Evolutionary conservation across 2,797 vertebrate species (phyloP).

Genomic region (Avahi laniger): DNA sequence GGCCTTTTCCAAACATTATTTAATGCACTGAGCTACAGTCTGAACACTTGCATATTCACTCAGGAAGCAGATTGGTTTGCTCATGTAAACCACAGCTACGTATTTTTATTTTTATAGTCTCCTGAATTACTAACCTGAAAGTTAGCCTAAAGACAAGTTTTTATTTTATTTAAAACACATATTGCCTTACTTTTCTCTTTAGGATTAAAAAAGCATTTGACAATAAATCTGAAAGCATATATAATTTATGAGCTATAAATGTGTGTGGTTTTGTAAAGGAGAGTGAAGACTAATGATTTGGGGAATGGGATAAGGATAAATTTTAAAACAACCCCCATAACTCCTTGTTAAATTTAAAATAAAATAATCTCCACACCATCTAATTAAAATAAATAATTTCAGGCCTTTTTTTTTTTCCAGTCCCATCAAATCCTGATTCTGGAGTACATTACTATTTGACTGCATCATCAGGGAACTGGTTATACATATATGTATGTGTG

Average conservation of each 20-base stretch:
- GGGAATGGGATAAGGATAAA: neutral
- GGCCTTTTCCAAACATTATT: slow-evolving; percentile 66
- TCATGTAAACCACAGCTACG: slow-evolving; percentile 60
- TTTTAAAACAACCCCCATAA: slow-evolving; percentile 32
- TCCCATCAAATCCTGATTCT: neutral
- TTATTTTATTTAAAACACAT: slow-evolving; percentile 74
- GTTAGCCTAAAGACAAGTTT: slow-evolving; percentile 61
- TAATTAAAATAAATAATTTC: slow-evolving; percentile 45
- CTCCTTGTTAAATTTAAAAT: slow-evolving; percentile 50
- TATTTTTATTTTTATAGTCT: slow-evolving; percentile 64
- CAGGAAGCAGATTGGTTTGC: slow-evolving; percentile 67
- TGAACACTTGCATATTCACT: slow-evolving; percentile 51
- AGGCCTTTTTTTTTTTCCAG: neutral
- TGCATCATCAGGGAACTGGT: neutral
- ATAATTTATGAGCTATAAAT: slow-evolving; percentile 53
- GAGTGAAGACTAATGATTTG: neutral
- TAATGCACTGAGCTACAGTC: slow-evolving; percentile 48
- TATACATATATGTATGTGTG: neutral
- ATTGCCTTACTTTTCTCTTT: slow-evolving; percentile 60
- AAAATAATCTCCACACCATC: slow-evolving; percentile 19
- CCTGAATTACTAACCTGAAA: slow-evolving; percentile 66
- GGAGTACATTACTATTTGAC: neutral
- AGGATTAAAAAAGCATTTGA: slow-evolving; percentile 64
- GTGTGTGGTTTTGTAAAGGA: slow-evolving; percentile 38
- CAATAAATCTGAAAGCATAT: slow-evolving; percentile 44